phyloP scores from a whole-genome alignment of 2,797 vertebrate species.

The Lindbergichthys nudifrons region DNA sequence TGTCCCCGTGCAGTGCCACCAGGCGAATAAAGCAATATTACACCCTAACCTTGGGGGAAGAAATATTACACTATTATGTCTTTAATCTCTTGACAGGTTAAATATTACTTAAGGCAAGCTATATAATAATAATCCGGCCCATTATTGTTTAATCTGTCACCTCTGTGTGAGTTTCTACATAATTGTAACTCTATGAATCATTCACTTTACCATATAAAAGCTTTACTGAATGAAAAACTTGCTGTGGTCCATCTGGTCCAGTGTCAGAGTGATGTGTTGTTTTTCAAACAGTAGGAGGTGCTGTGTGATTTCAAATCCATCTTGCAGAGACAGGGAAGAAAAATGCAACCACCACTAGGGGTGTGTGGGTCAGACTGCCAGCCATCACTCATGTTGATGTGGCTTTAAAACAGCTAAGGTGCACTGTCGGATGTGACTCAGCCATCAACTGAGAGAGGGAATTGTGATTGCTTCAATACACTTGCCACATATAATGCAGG shows the following conservation, averaged over 20 bases:
- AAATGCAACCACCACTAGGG: conserved; percentile 24
- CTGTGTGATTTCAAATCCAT: conserved; percentile 73
- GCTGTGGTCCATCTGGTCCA: conserved; percentile 26
- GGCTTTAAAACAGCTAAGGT: conserved; percentile 39
- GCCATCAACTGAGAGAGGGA: conserved; percentile 35
- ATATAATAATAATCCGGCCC: conserved; percentile 4
- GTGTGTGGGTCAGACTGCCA: conserved; percentile 40
- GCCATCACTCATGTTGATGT: conserved; percentile 54
- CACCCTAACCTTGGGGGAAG: conserved; percentile 13
- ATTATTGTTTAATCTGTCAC: conserved; percentile 37
- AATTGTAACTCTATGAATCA: conserved; percentile 38
- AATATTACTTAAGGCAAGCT: conserved; percentile 19
- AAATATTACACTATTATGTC: conserved; percentile 6
- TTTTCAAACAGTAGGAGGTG: conserved; percentile 79
- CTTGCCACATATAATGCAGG: conserved; percentile 36
- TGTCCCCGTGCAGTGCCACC: neutral
- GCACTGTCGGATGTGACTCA: conserved; percentile 36
- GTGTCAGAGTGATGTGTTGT: conserved; percentile 31
- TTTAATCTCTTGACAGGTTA: conserved; percentile 20
- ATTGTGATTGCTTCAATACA: conserved; percentile 40
- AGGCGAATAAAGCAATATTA: conserved; percentile 28
- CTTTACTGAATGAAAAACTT: conserved; percentile 20
- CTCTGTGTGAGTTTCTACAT: conserved; percentile 25
- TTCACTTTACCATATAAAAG: conserved; percentile 36
- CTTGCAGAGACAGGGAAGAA: conserved; percentile 21